These are phyloP conservation scores for Eristalis intricaria DNA, from an alignment of 2,888 invertebrate genomes.

Conservation along the genomic window DNA sequence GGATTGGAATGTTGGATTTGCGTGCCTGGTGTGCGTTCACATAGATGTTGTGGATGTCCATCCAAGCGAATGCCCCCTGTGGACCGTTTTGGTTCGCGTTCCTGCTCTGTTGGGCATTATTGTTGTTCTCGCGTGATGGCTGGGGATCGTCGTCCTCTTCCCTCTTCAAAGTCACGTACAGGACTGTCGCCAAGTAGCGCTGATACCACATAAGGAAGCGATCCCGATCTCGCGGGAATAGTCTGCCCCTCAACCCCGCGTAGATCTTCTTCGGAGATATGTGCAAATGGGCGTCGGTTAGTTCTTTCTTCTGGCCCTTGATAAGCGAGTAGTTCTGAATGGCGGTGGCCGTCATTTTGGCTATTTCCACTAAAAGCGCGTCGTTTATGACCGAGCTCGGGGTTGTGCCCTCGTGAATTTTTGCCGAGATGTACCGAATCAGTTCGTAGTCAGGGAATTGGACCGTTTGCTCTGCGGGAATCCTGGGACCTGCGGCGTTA, in stretches of 20 bases:
- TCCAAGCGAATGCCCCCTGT: constrained; percentile 34
- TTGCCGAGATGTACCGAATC: constrained; percentile 79
- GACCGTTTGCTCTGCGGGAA: constrained; percentile 17
- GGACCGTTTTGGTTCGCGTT: constrained; percentile 38
- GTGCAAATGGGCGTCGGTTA: constrained; percentile 52
- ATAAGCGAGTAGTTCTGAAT: constrained; percentile 76
- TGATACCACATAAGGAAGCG: constrained; percentile 79
- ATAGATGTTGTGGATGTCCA: constrained; percentile 62
- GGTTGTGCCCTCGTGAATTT: constrained; percentile 79
- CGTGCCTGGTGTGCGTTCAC: constrained; percentile 60
- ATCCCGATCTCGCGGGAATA: constrained; percentile 78
- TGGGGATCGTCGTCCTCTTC: constrained; percentile 42
- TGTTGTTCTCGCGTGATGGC: constrained; percentile 52
- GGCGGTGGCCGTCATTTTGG: constrained; percentile 78
- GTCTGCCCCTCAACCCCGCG: constrained; percentile 78
- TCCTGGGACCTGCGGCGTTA: not conserved
- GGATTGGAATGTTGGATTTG: constrained; percentile 65
- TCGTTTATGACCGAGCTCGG: constrained; percentile 78
- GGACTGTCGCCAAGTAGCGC: constrained; percentile 77
- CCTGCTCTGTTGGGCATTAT: constrained; percentile 62
- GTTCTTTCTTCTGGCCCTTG: constrained; percentile 70
- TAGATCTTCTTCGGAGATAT: constrained; percentile 80
- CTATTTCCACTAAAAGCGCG: constrained; percentile 77
- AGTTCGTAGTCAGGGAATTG: constrained; percentile 77
- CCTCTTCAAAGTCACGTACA: constrained; percentile 72